Percentiles rank a stretch among this genome's conserved stretches.
Conservation (phyloP, 53 echinoderm and acorn worm genomes). For the Crossaster papposus region DNA sequence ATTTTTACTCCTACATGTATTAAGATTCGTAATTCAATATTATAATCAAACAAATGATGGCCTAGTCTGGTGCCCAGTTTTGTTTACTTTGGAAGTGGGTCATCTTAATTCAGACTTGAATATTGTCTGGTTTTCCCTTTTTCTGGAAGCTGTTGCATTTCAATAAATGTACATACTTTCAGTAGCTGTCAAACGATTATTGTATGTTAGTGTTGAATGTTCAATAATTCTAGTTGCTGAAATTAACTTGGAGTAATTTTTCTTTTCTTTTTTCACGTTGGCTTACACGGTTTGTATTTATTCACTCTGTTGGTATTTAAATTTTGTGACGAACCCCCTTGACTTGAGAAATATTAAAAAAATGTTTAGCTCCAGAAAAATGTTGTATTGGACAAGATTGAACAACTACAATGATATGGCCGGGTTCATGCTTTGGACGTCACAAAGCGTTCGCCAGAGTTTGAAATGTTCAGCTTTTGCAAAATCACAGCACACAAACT, state of each 20-base stretch:
- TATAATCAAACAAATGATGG: no score
- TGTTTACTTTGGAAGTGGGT: background rate
- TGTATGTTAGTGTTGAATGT: background rate
- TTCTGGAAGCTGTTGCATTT: background rate
- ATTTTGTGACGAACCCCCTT: background rate
- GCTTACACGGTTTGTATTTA: background rate
- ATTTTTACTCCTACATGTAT: no score
- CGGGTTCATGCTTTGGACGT: no score
- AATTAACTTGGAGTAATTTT: conserved; percentile 6
- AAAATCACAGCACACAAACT: no score
- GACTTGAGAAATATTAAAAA: background rate
- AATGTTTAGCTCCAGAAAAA: no score
- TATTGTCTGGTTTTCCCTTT: background rate
- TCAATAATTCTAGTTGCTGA: background rate
- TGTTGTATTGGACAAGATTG: no score
- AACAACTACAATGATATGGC: no score
- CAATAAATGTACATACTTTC: background rate
- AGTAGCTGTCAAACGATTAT: background rate
- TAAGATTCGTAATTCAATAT: no score
- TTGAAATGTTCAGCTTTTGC: no score
- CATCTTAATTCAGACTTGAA: background rate
- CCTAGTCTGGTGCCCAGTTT: no score
- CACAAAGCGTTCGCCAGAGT: no score
- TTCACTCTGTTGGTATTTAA: conserved; percentile 1
- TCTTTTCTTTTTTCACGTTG: background rate